Evolutionary conservation across 1,140 invertebrate species (phyloP), one percentile per base, ranked within the genome.

Genomic region (Eueides isabella): DNA sequence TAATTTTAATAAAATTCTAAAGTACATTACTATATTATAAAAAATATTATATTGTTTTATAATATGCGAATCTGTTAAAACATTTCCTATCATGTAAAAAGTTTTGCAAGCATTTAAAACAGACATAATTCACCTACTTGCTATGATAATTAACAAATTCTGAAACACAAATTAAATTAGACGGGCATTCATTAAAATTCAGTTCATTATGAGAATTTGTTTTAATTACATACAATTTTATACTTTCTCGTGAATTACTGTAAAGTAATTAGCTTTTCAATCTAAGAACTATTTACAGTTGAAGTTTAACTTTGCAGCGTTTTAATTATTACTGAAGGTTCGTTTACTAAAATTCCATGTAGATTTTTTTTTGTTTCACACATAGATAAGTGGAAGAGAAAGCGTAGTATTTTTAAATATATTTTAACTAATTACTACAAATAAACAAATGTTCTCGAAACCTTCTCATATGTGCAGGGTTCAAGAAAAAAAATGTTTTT

Each of bases 161-260:
- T 61, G 64, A 30, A 67, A 33, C 16, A 55, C n/a, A 68, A 68
- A 67, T 72, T 67, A 30, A 0, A 55, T 55, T 61, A 55, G 61
- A 67, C 35, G 35, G 35, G 16, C 14, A 5, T 11, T 74, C 63
- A 74, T 74, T 74, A 74, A 74, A 69, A 69, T 64, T 61, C 67
- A n/a, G 30, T 68, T 55, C 19, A 55, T 55, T 55, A 55, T 55
- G 67, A 55, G 44, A 68, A 31, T 68, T 61, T 31, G n/a, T 68
- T 68, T 31, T 68, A 26, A 68, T 68, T 68, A 68, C n/a, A 48
- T 19, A 26, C 62, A 69, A 29, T 35, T 48, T 31, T 38, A 28
- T 74, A 55, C 72, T 69, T 74, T 74, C 72, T 69, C 68, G 11
- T 48, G 29, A 69, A 61, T 63, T 63, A 41, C 38, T 35, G 26